Conservation (phyloP, 2,888 invertebrate genomes). For the Nemoura dubitans region DNA sequence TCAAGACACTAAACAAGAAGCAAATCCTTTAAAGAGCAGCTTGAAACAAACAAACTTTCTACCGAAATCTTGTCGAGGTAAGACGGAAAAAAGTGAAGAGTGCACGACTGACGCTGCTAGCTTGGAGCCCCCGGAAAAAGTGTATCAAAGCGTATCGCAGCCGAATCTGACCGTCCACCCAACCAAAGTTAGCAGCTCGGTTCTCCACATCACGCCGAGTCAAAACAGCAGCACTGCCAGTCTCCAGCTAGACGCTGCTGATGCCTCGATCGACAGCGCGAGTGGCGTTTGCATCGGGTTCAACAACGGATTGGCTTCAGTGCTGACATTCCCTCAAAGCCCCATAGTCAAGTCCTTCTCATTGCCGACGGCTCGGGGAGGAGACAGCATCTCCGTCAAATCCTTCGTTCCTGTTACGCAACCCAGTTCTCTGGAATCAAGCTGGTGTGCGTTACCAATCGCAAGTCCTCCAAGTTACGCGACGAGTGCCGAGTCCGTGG, state of each 20-base stretch:
- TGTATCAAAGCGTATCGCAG: slow-evolving; percentile 22
- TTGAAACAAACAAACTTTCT: not conserved
- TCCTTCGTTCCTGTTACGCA: slow-evolving; percentile 1
- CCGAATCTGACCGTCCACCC: not conserved
- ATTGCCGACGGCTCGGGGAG: slow-evolving; percentile 25
- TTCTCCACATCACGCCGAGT: slow-evolving; percentile 34
- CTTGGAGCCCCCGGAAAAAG: not conserved
- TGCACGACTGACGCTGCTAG: not conserved
- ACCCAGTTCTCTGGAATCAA: slow-evolving; percentile 29
- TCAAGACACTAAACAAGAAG: not conserved
- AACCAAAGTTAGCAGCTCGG: slow-evolving; percentile 27
- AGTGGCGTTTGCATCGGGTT: slow-evolving; percentile 48
- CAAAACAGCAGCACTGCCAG: slow-evolving; percentile 32
- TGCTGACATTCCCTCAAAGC: slow-evolving; percentile 46
- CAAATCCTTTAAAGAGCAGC: not conserved
- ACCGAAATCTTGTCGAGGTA: not conserved
- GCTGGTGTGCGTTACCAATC: slow-evolving; percentile 8
- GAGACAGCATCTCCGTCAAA: not conserved
- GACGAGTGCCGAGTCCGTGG: slow-evolving; percentile 29
- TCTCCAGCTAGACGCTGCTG: not conserved
- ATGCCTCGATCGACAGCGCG: not conserved
- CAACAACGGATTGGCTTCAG: slow-evolving; percentile 48
- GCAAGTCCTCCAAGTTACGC: not conserved
- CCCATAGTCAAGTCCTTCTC: slow-evolving; percentile 47
- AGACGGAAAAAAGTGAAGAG: not conserved